Evolutionary conservation across 37 sponge, comb jelly and placozoan species (phyloP).

Genomic region (Axinella damicornis): DNA sequence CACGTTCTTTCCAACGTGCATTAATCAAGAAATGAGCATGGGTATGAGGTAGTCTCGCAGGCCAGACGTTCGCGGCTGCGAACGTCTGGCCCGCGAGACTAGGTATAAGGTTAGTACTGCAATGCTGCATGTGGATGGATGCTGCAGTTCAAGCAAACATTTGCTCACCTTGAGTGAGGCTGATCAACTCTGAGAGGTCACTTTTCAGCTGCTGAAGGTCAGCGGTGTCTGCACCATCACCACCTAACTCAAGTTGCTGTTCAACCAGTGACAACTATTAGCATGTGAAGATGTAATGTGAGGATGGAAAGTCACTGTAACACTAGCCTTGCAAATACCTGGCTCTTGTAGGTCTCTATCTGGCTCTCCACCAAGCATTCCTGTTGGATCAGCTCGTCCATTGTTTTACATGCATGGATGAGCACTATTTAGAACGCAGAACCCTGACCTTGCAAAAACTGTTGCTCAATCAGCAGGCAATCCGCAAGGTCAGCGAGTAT

Average conservation of each 20-base stretch:
- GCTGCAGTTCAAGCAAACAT: no score
- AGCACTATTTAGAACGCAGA: no score
- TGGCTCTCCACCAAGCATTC: slow-evolving; percentile 17
- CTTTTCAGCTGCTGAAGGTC: slow-evolving; percentile 38
- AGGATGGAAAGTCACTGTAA: no score
- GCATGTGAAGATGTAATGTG: no score
- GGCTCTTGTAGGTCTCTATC: slow-evolving; percentile 46
- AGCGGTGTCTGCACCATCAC: background rate
- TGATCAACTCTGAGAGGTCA: slow-evolving; percentile 57
- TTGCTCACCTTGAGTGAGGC: slow-evolving; percentile 68
- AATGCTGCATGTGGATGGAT: no score
- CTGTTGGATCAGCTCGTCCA: slow-evolving; percentile 7
- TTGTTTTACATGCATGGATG: background rate
- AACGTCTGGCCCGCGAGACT: no score
- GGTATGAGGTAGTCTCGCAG: no score
- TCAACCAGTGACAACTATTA: slow-evolving; percentile 37
- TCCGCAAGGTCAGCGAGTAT: slow-evolving; percentile 19
- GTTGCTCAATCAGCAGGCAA: background rate
- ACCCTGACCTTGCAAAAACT: slow-evolving; percentile 8
- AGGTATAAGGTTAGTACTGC: no score
- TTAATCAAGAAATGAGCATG: no score
- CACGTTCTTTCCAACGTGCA: no score
- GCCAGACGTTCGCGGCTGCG: no score
- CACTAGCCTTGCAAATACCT: background rate
- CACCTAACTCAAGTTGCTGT: slow-evolving; percentile 7